Conservation (phyloP, 2,113 vertebrate genomes). For the Triplophysa tibetana region DNA sequence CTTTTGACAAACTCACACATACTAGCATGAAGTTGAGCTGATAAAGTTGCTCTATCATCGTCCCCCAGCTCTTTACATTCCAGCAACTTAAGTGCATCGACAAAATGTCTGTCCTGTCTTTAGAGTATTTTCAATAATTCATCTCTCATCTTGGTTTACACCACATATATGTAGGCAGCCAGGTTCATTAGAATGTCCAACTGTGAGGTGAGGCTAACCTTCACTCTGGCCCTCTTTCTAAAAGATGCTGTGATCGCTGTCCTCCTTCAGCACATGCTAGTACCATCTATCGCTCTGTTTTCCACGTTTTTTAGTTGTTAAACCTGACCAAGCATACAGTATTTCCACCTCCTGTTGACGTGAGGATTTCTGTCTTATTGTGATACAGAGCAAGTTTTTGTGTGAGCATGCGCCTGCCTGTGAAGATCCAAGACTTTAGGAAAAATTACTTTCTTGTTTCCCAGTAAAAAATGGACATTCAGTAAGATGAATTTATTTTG, state of each 20-base stretch:
- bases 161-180: constrained; percentile 36
- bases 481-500: neutral
- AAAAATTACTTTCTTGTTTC: neutral
- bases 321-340: neutral
- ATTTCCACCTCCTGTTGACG: neutral
- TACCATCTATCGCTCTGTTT: neutral
- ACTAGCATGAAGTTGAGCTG: too few species aligned
- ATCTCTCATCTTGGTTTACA: constrained; percentile 16
- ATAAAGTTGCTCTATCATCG: too few species aligned
- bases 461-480: neutral
- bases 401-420: neutral
- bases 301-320: neutral
- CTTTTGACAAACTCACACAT: too few species aligned
- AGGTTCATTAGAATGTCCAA: constrained; percentile 54
- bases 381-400: neutral
- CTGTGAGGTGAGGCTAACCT: constrained; percentile 47
- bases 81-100: neutral
- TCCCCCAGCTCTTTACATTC: constrained; percentile 8
- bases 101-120: constrained; percentile 32
- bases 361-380: neutral
- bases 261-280: neutral
- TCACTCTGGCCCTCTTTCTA: neutral
- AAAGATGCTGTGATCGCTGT: neutral
- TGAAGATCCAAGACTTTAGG: neutral
- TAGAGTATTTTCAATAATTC: constrained; percentile 47